Conservation (phyloP, 2,888 invertebrate species). For the Alitta virens region DNA sequence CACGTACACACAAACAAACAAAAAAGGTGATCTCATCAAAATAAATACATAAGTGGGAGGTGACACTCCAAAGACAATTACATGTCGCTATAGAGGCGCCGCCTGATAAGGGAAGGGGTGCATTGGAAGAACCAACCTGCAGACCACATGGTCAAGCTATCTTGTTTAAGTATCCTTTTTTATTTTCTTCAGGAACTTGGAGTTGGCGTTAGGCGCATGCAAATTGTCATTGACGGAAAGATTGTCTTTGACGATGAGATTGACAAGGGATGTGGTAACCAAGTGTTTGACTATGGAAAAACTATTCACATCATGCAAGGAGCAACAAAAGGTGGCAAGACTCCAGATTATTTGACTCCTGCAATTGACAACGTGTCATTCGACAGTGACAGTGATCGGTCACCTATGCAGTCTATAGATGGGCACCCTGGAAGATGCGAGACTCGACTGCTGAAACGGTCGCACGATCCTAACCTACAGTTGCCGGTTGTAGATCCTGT, state of each 20-base stretch:
- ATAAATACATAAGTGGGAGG: too few relatives aligned
- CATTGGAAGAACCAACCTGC: too few relatives aligned
- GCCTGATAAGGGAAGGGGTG: too few relatives aligned
- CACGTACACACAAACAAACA: too few relatives aligned
- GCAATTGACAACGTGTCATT: constrained; percentile 21
- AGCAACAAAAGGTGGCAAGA: background rate
- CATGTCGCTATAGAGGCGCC: too few relatives aligned
- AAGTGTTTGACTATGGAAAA: constrained; percentile 54
- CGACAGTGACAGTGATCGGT: constrained; percentile 1
- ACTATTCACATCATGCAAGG: constrained; percentile 26
- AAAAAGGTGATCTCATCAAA: too few relatives aligned
- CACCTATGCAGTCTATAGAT: background rate
- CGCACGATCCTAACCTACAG: background rate
- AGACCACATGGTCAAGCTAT: too few relatives aligned
- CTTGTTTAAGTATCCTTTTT: too few relatives aligned
- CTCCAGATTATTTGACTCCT: background rate
- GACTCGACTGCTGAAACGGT: constrained; percentile 3
- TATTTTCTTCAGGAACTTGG: constrained; percentile 42
- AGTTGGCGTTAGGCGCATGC: constrained; percentile 45
- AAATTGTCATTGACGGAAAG: constrained; percentile 41
- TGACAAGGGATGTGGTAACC: constrained; percentile 57
- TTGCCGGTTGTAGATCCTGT: constrained; percentile 6
- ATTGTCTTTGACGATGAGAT: constrained; percentile 47
- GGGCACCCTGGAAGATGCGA: background rate
- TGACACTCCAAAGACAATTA: too few relatives aligned